phyloP scores from a whole-genome alignment of 2,113 vertebrate genomes.

The Lepus timidus region DNA sequence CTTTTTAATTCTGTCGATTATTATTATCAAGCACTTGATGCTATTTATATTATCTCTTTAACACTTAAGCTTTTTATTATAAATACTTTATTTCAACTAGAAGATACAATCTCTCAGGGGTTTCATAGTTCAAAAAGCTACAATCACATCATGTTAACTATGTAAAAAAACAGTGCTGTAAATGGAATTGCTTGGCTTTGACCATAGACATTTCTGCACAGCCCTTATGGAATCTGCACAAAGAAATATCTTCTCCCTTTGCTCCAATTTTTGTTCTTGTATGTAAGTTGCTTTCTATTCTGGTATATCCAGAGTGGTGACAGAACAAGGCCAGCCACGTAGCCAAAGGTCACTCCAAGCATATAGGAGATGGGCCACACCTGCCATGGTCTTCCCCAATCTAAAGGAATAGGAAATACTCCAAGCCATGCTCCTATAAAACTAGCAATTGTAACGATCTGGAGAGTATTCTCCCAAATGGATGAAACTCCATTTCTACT shows the following conservation, averaged over 20 bases:
- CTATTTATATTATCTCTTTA: too few species aligned
- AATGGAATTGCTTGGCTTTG: constrained; percentile 85
- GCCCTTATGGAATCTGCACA: constrained; percentile 88
- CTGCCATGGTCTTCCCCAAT: constrained; percentile 99
- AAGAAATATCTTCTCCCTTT: constrained; percentile 85
- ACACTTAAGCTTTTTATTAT: constrained; percentile 70
- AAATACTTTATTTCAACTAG: constrained; percentile 90
- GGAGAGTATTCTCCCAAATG: constrained; percentile 96
- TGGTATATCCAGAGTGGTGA: constrained; percentile 97
- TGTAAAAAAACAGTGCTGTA: constrained; percentile 77
- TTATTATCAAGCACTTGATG: too few species aligned
- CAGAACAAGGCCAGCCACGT: constrained; percentile 92
- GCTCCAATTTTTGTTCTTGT: constrained; percentile 94
- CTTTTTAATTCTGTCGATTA: too few species aligned
- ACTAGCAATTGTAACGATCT: constrained; percentile 94
- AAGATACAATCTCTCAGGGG: constrained; percentile 92
- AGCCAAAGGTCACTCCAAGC: constrained; percentile 94
- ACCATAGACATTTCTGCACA: constrained; percentile 85
- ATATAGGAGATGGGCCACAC: constrained; percentile 99
- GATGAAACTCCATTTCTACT: constrained; percentile 95
- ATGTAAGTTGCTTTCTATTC: constrained; percentile 96
- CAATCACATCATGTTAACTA: constrained; percentile 84
- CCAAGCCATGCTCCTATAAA: constrained; percentile 95
- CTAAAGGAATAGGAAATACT: constrained; percentile 97
- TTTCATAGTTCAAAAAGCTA: constrained; percentile 88